phyloP scores from a whole-genome alignment of 2,888 invertebrate species.

The Timema cristinae region DNA sequence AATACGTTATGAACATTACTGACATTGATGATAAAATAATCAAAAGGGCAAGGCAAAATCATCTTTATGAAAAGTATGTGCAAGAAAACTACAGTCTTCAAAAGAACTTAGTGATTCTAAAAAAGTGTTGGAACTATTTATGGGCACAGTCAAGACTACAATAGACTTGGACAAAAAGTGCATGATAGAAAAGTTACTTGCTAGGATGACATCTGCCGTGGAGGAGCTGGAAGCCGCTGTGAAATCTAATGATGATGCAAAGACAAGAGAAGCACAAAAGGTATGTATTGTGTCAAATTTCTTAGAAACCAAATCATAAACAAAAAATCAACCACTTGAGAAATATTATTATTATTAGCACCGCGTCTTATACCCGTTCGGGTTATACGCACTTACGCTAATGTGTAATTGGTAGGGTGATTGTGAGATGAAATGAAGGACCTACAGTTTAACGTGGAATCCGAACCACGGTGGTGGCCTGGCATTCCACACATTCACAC shows the following conservation, averaged over 20 bases:
- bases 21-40: slow-evolving; percentile 99
- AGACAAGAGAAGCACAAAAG: slow-evolving; percentile 53
- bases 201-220: slow-evolving; percentile 65
- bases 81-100: slow-evolving; percentile 55
- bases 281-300: slow-evolving; percentile 38
- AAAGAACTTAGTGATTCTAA: slow-evolving; percentile 67
- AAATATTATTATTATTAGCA: no score
- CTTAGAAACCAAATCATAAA: no score
- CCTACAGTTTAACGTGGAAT: no score
- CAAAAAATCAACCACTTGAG: no score
- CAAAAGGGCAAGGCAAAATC: slow-evolving; percentile 84
- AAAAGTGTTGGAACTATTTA: slow-evolving; percentile 46
- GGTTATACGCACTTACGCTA: no score
- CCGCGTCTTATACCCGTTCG: no score
- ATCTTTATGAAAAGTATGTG: slow-evolving; percentile 76
- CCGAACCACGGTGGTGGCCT: no score
- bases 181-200: slow-evolving; percentile 72
- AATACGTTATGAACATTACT: slow-evolving; percentile 98
- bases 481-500: no score
- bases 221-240: slow-evolving; percentile 63
- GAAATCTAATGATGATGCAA: slow-evolving; percentile 51
- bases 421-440: no score
- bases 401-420: no score
- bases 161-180: slow-evolving; percentile 81
- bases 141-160: slow-evolving; percentile 58